phyloP scores from a whole-genome alignment of 2,113 vertebrate species.

The Colinus virginianus region DNA sequence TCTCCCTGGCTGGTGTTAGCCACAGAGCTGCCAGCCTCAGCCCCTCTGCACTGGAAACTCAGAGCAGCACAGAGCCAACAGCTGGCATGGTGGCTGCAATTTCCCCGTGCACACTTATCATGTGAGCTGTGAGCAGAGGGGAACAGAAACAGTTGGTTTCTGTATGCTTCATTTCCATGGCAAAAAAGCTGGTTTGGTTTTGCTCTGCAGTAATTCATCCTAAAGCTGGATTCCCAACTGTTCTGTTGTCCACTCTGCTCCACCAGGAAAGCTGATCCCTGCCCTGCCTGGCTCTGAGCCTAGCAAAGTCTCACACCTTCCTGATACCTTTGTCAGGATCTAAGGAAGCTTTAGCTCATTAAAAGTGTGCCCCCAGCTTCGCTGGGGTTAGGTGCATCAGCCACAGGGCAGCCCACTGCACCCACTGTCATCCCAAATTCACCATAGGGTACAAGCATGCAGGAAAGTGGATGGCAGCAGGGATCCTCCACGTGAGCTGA shows the following conservation, averaged over 20 bases:
- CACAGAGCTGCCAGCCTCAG: neutral
- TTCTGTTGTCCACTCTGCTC: neutral
- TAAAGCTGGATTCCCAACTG: neutral
- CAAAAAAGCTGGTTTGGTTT: slow-evolving; percentile 3
- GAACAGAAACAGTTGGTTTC: neutral
- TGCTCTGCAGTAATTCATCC: neutral
- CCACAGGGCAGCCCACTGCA: neutral
- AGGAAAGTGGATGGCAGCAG: neutral
- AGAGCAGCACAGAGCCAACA: accelerated
- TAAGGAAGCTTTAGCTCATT: neutral
- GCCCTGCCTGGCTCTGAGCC: neutral
- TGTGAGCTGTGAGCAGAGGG: neutral
- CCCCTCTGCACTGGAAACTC: accelerated
- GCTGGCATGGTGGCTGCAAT: accelerated
- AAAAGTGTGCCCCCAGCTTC: neutral
- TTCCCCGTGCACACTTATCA: neutral
- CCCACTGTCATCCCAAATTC: accelerated
- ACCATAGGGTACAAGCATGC: accelerated
- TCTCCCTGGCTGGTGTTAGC: neutral
- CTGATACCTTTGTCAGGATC: accelerated
- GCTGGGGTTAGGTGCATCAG: neutral
- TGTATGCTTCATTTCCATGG: neutral
- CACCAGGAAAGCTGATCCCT: neutral
- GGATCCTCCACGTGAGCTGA: neutral
- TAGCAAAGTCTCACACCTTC: neutral